Evolutionary conservation across 2,113 vertebrate genomes (phyloP).

Genomic region (Leptosomus discolor): DNA sequence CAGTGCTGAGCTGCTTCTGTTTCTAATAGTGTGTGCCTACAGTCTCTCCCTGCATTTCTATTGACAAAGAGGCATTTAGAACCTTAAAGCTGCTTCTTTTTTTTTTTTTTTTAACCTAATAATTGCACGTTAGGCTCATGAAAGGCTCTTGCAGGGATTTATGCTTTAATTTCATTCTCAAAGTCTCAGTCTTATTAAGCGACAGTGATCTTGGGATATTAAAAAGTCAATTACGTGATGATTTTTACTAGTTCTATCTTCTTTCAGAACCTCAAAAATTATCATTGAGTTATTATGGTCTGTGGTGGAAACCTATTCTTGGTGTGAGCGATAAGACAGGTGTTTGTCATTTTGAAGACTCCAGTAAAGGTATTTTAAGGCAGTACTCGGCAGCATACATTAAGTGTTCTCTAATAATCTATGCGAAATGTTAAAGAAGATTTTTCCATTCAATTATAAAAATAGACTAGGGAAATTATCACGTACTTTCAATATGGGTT

Average conservation of each 20-base stretch:
- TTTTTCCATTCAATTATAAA: background rate
- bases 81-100: background rate
- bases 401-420: conserved; percentile 5
- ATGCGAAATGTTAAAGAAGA: background rate
- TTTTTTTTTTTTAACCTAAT: background rate
- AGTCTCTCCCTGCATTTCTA: background rate
- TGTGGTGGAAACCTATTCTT: conserved; percentile 28
- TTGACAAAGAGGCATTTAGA: background rate
- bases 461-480: background rate
- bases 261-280: conserved; percentile 46
- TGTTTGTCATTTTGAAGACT: conserved; percentile 61
- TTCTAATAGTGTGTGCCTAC: background rate
- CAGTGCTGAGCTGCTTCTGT: background rate
- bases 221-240: conserved; percentile 44
- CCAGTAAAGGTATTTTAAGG: conserved; percentile 15
- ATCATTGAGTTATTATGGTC: conserved; percentile 33
- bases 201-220: background rate
- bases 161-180: background rate
- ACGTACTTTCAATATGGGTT: background rate
- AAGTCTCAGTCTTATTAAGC: background rate
- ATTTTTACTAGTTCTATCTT: conserved; percentile 32
- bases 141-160: conserved; percentile 28
- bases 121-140: background rate
- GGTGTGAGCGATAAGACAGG: conserved; percentile 45
- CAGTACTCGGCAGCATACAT: conserved; percentile 14